These are phyloP conservation scores for Eupithecia subumbrata DNA, from an alignment of 2,888 invertebrate genomes.

Conservation along the genomic window DNA sequence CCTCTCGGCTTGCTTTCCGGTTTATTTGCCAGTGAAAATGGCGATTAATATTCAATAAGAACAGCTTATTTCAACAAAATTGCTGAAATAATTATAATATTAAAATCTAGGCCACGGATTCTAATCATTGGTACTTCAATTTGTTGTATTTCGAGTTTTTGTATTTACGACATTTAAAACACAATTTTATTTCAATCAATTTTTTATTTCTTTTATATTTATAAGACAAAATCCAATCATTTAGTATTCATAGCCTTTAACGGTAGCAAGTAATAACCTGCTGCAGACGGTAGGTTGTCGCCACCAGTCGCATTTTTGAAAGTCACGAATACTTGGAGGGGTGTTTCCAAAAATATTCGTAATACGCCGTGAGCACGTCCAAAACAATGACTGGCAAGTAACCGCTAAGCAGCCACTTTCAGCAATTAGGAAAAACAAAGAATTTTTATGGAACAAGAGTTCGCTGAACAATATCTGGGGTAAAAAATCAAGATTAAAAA, in stretches of 20 bases:
- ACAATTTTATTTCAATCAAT: neutral
- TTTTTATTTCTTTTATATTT: neutral
- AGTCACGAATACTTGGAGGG: conserved; percentile 74
- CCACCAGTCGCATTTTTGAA: conserved; percentile 62
- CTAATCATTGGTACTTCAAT: neutral
- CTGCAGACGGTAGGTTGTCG: conserved; percentile 55
- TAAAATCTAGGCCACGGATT: neutral
- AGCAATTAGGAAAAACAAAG: conserved; percentile 83
- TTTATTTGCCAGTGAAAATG: conserved; percentile 81
- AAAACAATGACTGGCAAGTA: conserved; percentile 81
- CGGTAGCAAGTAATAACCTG: conserved; percentile 47
- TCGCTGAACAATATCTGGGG: conserved; percentile 44
- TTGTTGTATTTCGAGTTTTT: neutral
- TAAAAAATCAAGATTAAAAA: conserved; percentile 1
- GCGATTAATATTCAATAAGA: conserved; percentile 83
- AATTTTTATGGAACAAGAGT: conserved; percentile 73
- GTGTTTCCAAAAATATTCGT: conserved; percentile 74
- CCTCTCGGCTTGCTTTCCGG: conserved; percentile 70
- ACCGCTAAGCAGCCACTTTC: conserved; percentile 78
- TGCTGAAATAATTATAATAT: conserved; percentile 6
- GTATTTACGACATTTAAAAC: neutral
- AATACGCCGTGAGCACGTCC: conserved; percentile 70
- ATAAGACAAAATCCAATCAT: conserved; percentile 23
- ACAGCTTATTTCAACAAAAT: conserved; percentile 66
- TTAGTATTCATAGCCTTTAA: conserved; percentile 35